phyloP scores from a whole-genome alignment of 1,140 invertebrate genomes.

The Bombus pascuorum region DNA sequence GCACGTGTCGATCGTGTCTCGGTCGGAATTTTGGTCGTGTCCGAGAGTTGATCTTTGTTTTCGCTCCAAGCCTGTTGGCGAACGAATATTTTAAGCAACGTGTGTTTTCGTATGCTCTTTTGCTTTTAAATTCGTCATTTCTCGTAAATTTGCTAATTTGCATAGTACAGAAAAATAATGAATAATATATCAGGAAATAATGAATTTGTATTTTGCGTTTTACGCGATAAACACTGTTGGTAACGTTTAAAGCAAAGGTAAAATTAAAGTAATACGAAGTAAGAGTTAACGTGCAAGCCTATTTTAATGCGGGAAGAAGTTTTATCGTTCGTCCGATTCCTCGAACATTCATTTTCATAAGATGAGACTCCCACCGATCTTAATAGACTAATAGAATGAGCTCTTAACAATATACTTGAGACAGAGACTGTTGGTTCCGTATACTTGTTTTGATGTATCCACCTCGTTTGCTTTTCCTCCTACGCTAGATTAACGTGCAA shows the following conservation, averaged over 20 bases:
- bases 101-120: not conserved
- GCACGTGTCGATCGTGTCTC: slow-evolving; percentile 1
- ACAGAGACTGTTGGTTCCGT: not conserved
- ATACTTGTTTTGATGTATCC: slow-evolving; percentile 25
- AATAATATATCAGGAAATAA: too few species aligned
- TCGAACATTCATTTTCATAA: not conserved
- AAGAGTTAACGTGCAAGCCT: not conserved
- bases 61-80: not conserved
- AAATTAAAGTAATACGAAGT: not conserved
- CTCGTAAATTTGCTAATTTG: not conserved
- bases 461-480: slow-evolving; percentile 23
- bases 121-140: not conserved
- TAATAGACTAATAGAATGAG: not conserved
- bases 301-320: not conserved
- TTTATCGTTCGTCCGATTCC: not conserved
- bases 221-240: too few species aligned
- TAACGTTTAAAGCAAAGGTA: not conserved
- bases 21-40: too few species aligned
- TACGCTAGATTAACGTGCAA: slow-evolving; percentile 54
- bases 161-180: not conserved
- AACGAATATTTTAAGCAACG: not conserved
- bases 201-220: too few species aligned
- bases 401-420: slow-evolving; percentile 12
- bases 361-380: not conserved
- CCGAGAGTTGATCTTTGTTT: too few species aligned